Evolutionary conservation across 2,888 invertebrate species (phyloP).

Genomic region (Agrilus mali): DNA sequence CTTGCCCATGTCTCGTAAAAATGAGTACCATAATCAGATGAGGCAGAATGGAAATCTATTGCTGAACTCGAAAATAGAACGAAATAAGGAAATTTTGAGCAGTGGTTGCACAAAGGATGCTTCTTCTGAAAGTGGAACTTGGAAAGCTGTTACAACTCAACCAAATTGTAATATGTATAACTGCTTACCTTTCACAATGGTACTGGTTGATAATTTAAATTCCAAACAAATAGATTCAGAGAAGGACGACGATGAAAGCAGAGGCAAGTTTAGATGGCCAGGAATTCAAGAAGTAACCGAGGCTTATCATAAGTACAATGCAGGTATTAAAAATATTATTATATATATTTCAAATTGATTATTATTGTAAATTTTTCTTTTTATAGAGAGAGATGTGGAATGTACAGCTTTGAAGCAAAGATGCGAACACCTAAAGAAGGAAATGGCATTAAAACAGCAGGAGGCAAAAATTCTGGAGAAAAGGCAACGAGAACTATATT

Average conservation of each 20-base stretch:
- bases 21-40: too few relatives aligned
- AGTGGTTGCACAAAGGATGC: too few relatives aligned
- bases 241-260: constrained; percentile 4
- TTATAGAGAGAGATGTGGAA: constrained; percentile 37
- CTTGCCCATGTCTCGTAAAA: too few relatives aligned
- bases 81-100: too few relatives aligned
- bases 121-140: neutral
- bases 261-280: constrained; percentile 32
- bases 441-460: constrained; percentile 37
- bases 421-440: constrained; percentile 37
- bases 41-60: too few relatives aligned
- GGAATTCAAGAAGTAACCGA: constrained; percentile 38
- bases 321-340: constrained; percentile 32
- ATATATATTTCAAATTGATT: neutral
- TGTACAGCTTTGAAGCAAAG: constrained; percentile 35
- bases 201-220: constrained; percentile 8
- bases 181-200: constrained; percentile 18
- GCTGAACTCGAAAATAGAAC: too few relatives aligned
- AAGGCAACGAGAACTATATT: constrained; percentile 26
- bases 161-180: constrained; percentile 2
- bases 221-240: constrained; percentile 8
- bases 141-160: neutral
- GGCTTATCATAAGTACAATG: constrained; percentile 40
- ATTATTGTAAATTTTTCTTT: neutral
- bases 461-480: constrained; percentile 31